Base-by-base conservation (phyloP, 1,140 invertebrate species). In the Vanessa tameamea region DNA sequence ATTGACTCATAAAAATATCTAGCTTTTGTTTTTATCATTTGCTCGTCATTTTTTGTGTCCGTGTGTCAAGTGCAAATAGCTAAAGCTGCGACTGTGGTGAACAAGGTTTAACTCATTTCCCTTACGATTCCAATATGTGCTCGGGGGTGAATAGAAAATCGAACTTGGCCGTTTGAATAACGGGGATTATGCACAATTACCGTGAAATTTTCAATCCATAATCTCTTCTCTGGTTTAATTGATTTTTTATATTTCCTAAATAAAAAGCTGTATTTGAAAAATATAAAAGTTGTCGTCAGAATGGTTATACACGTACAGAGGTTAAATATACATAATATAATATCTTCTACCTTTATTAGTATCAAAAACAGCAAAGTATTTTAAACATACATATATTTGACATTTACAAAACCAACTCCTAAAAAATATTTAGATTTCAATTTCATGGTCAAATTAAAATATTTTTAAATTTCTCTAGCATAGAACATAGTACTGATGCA, bases 21-120 rank as follows among this genome's bases (percentile, higher is more conserved):
- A 11, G 37, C 9, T 43, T 31, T 31, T 26, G 3, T 31, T 37
- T 14, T 43, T 47, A 48, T 43, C 47, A 20, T 47, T 59, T 47
- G 37, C 43, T 65, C 3, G 15, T 55, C 7, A 15, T 50, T 67
- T 7, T 11, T 13, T 47, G 53, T 26, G 47, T 6, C 78, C 31
- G 77, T 89, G 69, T 85, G 81, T 87, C 64, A 61, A 77, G 71
- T 80, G 82, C 80, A 87, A 87, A 87, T 82, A 89, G 78, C 83
- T 87, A 85, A 87, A 84, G 74, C 85, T 84, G 78, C 77, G 82
- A 82, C 73, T 86, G 83, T 77, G 82, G 83, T 82, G 85, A 87
- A 87, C 86, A 82, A 80, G 86, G 87, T 83, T 89, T 88, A 90
- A 90, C 89, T 91, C 88, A 89, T 91, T 91, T 89, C 84, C 81